A percentile compares a stretch with the other conserved stretches of the same genome.
phyloP scores from a whole-genome alignment of 1,140 invertebrate species.

The Euura lappo region DNA sequence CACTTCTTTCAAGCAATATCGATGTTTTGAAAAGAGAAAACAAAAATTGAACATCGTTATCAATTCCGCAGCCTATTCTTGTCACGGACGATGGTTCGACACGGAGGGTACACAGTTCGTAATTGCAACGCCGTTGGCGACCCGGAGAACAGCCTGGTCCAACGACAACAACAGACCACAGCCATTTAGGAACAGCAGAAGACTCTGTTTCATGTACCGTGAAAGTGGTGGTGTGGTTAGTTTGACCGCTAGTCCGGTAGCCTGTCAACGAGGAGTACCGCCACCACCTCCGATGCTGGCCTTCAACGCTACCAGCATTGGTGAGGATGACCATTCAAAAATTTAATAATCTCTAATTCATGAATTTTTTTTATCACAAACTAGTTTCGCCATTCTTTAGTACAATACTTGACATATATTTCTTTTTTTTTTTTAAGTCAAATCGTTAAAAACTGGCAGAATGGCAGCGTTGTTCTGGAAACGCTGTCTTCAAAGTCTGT shows the following conservation, averaged over 20 bases:
- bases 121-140: slow-evolving; percentile 74
- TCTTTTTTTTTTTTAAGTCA: too few relatives aligned
- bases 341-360: slow-evolving; percentile 4
- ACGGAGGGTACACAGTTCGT: slow-evolving; percentile 75
- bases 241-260: slow-evolving; percentile 60
- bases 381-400: neutral
- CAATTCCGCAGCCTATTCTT: slow-evolving; percentile 74
- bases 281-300: slow-evolving; percentile 56
- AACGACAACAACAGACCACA: slow-evolving; percentile 47
- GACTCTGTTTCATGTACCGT: slow-evolving; percentile 65
- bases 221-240: slow-evolving; percentile 60
- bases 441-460: too few relatives aligned
- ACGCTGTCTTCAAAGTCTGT: too few relatives aligned
- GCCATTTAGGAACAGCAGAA: slow-evolving; percentile 58
- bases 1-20: slow-evolving; percentile 12
- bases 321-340: slow-evolving; percentile 45
- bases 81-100: slow-evolving; percentile 80
- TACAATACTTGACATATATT: too few relatives aligned
- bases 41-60: slow-evolving; percentile 3
- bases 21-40: neutral
- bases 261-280: slow-evolving; percentile 60
- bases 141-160: slow-evolving; percentile 51
- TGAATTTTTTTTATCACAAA: neutral
- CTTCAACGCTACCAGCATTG: slow-evolving; percentile 65
- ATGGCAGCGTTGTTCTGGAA: too few relatives aligned